Conservation (phyloP, 37 sponge, comb jelly and placozoan genomes). For the Haliclona indistincta region DNA sequence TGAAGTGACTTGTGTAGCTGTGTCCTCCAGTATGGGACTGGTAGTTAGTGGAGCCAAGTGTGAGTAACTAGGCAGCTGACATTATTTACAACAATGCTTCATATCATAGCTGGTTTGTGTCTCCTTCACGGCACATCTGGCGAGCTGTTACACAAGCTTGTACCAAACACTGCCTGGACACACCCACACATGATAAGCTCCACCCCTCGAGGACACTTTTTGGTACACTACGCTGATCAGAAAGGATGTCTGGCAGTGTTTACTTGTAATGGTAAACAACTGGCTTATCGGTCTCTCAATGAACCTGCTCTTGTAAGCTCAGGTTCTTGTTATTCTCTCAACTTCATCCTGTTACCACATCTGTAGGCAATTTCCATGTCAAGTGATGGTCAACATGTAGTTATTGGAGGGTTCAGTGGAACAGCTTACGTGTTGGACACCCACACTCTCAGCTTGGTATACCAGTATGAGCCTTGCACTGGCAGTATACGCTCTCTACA, state of each 20-base stretch:
- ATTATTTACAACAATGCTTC: background rate
- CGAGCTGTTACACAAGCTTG: constrained; percentile 64
- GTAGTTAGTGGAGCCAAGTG: constrained; percentile 86
- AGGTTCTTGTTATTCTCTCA: no score
- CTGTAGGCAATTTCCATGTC: constrained; percentile 59
- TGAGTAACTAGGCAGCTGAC: constrained; percentile 12
- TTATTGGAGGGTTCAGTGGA: constrained; percentile 72
- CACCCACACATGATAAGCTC: constrained; percentile 50
- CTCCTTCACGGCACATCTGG: constrained; percentile 55
- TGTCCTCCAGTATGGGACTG: constrained; percentile 67
- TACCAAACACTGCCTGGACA: constrained; percentile 14
- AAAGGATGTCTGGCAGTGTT: constrained; percentile 76
- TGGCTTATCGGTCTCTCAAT: constrained; percentile 28
- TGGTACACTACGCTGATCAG: constrained; percentile 78
- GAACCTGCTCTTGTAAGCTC: constrained; percentile 60
- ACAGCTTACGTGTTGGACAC: constrained; percentile 30
- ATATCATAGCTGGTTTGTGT: constrained; percentile 43
- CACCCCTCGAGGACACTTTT: constrained; percentile 54
- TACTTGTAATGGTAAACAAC: constrained; percentile 68
- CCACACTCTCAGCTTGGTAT: constrained; percentile 40
- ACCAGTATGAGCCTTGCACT: constrained; percentile 24
- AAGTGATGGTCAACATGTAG: constrained; percentile 53
- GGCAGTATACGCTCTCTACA: constrained; percentile 68
- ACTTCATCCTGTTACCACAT: no score
- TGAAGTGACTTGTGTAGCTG: constrained; percentile 62